Evolutionary conservation across 1,140 invertebrate genomes (phyloP).

Genomic region (Trichomalopsis sarcophagae): DNA sequence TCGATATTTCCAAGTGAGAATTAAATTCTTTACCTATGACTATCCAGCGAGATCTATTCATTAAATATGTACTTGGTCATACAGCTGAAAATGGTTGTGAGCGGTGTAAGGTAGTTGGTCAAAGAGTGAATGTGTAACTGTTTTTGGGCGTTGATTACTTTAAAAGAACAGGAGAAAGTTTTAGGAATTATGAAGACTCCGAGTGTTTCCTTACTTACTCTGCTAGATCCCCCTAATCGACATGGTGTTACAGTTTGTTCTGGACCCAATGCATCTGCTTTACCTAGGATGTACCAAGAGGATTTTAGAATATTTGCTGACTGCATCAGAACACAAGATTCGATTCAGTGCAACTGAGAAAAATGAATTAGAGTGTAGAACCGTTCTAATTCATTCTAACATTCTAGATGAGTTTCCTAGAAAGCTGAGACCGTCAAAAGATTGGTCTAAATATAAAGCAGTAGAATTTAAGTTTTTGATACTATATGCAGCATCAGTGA

Average conservation of each 20-base stretch:
- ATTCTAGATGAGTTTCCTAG: not conserved
- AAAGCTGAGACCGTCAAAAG: constrained; percentile 19
- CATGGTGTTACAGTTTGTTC: not conserved
- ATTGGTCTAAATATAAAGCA: constrained; percentile 54
- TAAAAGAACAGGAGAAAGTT: not conserved
- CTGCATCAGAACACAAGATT: not conserved
- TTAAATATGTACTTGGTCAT: constrained; percentile 24
- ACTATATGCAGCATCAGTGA: constrained; percentile 52
- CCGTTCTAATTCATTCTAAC: not conserved
- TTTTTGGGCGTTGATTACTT: not conserved
- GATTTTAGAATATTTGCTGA: not conserved
- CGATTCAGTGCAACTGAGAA: not conserved
- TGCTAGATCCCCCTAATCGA: not conserved
- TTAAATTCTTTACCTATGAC: constrained; percentile 28
- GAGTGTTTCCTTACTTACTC: not conserved
- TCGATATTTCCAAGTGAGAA: constrained; percentile 9
- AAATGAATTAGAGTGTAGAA: not conserved
- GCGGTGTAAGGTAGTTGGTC: not conserved
- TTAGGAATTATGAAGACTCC: not conserved
- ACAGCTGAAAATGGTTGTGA: not conserved
- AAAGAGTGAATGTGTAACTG: not conserved
- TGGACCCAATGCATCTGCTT: not conserved
- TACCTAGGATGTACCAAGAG: not conserved
- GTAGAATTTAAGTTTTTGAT: constrained; percentile 51
- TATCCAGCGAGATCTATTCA: not conserved